These are phyloP conservation scores for Thryonomys swinderianus DNA, from an alignment of 2,113 vertebrate genomes.

Conservation along the genomic window DNA sequence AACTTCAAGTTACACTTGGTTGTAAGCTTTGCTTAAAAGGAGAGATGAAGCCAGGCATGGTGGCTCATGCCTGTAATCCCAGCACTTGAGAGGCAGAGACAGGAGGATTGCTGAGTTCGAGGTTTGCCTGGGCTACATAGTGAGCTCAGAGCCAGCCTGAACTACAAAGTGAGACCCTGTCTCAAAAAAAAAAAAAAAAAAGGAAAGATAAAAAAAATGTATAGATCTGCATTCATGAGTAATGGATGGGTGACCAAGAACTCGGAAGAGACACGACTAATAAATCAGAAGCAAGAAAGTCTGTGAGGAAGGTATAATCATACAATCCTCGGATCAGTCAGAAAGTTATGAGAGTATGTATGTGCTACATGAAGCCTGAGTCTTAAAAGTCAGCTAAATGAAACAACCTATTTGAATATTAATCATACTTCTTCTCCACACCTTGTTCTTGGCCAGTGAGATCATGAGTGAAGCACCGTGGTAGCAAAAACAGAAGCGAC, in stretches of 20 bases:
- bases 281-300: conserved; percentile 13
- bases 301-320: neutral
- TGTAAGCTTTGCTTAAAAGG: conserved; percentile 31
- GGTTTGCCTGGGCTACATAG: too few relatives aligned
- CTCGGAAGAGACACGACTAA: neutral
- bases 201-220: too few relatives aligned
- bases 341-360: neutral
- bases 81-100: too few relatives aligned
- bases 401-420: neutral
- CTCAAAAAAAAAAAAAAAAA: too few relatives aligned
- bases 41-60: too few relatives aligned
- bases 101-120: too few relatives aligned
- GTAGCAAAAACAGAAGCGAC: neutral
- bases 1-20: neutral
- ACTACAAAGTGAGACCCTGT: too few relatives aligned
- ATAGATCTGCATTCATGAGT: neutral
- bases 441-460: neutral
- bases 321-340: neutral
- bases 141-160: too few relatives aligned
- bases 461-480: neutral
- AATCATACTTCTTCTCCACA: neutral
- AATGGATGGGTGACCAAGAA: neutral
- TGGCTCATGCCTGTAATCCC: too few relatives aligned
- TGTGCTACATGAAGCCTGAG: neutral
- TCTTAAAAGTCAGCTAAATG: neutral